Evolutionary conservation across 2,113 vertebrate genomes (phyloP).

Genomic region (Grus americana): DNA sequence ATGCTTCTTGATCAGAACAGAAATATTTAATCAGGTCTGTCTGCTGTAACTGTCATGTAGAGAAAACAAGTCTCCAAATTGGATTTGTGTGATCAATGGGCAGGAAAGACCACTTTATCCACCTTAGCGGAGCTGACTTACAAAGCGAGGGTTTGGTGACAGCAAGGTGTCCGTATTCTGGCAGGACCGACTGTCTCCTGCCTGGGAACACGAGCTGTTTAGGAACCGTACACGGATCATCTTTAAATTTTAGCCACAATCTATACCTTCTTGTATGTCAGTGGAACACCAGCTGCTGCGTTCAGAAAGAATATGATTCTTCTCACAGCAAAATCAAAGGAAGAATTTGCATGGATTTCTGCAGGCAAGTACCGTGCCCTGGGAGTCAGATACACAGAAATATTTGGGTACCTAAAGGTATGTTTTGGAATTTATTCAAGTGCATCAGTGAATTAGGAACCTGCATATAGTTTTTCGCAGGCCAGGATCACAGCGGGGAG

Average conservation of each 20-base stretch:
- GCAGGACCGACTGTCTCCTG: background rate
- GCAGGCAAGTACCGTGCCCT: rapidly evolving
- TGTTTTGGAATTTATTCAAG: background rate
- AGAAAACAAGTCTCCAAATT: conserved; percentile 43
- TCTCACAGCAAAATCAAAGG: background rate
- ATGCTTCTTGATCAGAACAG: conserved; percentile 27
- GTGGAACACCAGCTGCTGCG: background rate
- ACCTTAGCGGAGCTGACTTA: background rate
- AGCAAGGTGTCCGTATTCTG: background rate
- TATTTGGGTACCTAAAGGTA: background rate
- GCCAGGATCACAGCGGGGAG: background rate
- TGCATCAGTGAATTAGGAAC: background rate
- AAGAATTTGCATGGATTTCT: background rate
- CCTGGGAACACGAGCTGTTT: background rate
- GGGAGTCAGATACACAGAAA: background rate
- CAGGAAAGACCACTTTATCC: conserved; percentile 35
- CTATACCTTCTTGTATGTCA: background rate
- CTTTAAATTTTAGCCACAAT: background rate
- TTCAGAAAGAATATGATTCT: background rate
- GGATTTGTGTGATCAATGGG: conserved; percentile 43
- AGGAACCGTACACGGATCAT: background rate
- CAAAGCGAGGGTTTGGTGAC: background rate
- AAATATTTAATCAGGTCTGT: conserved; percentile 36
- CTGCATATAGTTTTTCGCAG: background rate
- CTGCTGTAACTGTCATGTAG: conserved; percentile 1